Evolutionary conservation across 1,140 invertebrate species (phyloP).

Genomic region (Tribolium madens): DNA sequence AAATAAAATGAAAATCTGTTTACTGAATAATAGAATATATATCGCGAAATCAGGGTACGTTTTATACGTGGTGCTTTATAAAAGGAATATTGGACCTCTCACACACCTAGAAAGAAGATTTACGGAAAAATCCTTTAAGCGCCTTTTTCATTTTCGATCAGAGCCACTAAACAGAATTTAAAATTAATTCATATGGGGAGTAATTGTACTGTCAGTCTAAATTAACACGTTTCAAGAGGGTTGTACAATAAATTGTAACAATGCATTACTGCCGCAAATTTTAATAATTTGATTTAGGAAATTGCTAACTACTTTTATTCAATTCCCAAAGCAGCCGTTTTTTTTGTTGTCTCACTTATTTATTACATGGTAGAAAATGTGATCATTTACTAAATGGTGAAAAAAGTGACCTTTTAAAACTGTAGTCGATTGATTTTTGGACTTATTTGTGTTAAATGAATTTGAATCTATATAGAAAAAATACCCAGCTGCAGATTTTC

Average conservation of each 20-base stretch:
- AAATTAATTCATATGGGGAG: no score
- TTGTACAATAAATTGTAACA: no score
- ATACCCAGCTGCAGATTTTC: background rate
- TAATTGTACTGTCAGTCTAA: background rate
- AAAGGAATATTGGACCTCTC: conserved; percentile 27
- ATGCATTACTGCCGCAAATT: background rate
- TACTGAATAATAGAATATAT: conserved; percentile 39
- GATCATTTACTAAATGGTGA: background rate
- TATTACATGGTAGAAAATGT: background rate
- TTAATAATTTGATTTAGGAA: background rate
- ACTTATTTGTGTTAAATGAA: no score
- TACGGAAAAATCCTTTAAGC: conserved; percentile 21
- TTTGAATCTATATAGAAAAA: no score
- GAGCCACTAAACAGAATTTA: background rate
- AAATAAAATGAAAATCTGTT: conserved; percentile 35
- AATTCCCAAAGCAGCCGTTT: background rate
- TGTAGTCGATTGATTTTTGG: no score
- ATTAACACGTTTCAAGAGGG: background rate
- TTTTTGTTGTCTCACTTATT: background rate
- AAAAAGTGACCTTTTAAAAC: background rate
- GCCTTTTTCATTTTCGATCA: conserved; percentile 27
- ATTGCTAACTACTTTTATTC: background rate
- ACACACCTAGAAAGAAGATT: conserved; percentile 24
- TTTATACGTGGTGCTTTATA: conserved; percentile 23
- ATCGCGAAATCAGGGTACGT: conserved; percentile 16